Percentiles rank a stretch among this genome's conserved stretches.
These are phyloP conservation scores for Lutjanus campechanus DNA, from an alignment of 2,797 vertebrate genomes.

Conservation along the genomic window DNA sequence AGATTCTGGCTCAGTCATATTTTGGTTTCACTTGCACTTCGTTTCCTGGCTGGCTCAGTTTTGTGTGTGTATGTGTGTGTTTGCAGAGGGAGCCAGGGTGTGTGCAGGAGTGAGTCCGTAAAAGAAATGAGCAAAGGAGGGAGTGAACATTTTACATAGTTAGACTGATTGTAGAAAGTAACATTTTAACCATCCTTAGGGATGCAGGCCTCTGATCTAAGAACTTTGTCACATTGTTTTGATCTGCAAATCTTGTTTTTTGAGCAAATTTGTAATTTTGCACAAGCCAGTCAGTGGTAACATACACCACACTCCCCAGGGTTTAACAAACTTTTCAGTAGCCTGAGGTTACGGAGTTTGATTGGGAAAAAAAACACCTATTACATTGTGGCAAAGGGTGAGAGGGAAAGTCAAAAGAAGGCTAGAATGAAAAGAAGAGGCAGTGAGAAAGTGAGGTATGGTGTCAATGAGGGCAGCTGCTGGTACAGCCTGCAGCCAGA, in stretches of 20 bases:
- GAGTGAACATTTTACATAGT: constrained; percentile 18
- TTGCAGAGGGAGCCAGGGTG: constrained; percentile 11
- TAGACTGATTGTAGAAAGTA: not conserved
- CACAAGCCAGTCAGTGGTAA: not conserved
- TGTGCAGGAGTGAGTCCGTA: constrained; percentile 3
- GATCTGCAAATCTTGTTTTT: constrained; percentile 3
- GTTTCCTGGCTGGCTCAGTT: constrained; percentile 36
- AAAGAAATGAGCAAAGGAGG: constrained; percentile 5
- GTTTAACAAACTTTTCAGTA: not conserved
- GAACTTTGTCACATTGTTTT: not conserved
- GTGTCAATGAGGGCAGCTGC: constrained; percentile 78
- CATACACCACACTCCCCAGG: not conserved
- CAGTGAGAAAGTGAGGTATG: constrained; percentile 64
- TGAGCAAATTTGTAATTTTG: constrained; percentile 13
- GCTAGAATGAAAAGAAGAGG: constrained; percentile 33
- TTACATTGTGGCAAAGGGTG: not conserved
- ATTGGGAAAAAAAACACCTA: not conserved
- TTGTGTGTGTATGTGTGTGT: constrained; percentile 4
- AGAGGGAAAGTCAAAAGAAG: not conserved
- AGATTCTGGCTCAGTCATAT: constrained; percentile 29
- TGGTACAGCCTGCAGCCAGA: constrained; percentile 78
- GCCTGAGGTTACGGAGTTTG: not conserved
- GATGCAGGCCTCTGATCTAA: not conserved
- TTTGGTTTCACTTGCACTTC: constrained; percentile 45
- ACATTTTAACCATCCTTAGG: not conserved